Base-by-base conservation (phyloP, 2,888 invertebrate species). In the Rotaria socialis region DNA sequence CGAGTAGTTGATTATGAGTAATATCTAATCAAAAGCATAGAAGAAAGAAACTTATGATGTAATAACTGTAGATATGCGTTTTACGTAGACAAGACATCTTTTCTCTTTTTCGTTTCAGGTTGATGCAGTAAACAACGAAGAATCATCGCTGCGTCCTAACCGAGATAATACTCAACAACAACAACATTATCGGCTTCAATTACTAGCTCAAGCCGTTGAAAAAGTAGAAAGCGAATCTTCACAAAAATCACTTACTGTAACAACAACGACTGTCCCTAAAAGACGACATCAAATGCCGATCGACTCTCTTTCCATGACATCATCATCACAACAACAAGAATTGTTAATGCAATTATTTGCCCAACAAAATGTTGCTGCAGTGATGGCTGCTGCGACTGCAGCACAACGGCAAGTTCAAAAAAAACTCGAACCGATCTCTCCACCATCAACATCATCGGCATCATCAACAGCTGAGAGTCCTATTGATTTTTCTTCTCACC, bases 151-250 rank as follows among this genome's bases (percentile, higher is more conserved):
- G 2, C 47, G 80, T 3, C n/a, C 80, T 6, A 80, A n/a, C 24
- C 8, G 22, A 43, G 47, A 43, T 47, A 47, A 11, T 80, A 80
- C 47, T 47, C 80, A 80, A n/a, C 80, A 80, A 80, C 80, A 80
- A 47, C 80, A 80, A 47, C 80, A 80, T 47, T n/a, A 80, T 47
- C 43, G 80, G 8, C 80, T 80, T n/a, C 80, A 80, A 47, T 47
- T 80, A 80, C 19, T 80, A n/a, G 80, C 80, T 24, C 80, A 80
- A 80, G 80, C 80, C 47, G n/a, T 80, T 47, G 80, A 80, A 80
- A 80, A 80, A 80, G n/a, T 80, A 4, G 80, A 80, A 47, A 80
- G 47, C 47, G 80, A 80, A 4, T 80, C 47, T 80, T 80, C 80
- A 80, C 43, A 80, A 80, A 80, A 7, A n/a, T 10, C 24, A 80